Base-by-base conservation (phyloP, 2,888 invertebrate genomes). In the Rotaria magnacalcarata region DNA sequence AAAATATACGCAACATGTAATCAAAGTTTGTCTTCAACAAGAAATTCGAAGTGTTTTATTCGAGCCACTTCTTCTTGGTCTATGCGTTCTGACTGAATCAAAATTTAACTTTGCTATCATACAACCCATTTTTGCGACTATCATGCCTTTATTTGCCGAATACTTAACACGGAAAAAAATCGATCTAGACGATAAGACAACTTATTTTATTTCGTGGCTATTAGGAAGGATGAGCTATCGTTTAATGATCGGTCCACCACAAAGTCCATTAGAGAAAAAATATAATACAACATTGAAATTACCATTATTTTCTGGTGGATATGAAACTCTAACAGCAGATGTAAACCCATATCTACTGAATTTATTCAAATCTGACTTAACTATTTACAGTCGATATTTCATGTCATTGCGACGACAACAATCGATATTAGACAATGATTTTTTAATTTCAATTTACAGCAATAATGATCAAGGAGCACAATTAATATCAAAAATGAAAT, bases 401-500 rank as follows among this genome's bases (percentile, higher is more conserved):
- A 1, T 54, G 24, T 24, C 24, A 1, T 60, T 60, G 2, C 24
- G 24, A 60, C 14, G 54, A 54, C 54, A 24, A n/a, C 14, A 27
- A n/a, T 24, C 58, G n/a, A 24, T 11, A 60, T 8, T 56, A 11
- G 58, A 60, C 24, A 11, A 60, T 11, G 6, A 60, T 2, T 60
- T 60, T 27, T 60, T 60, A 60, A 60, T 60, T 24, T 27, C 27
- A 27, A 60, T 60, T 14, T 60, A 60, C 11, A 0, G 27, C 27
- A 27, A 60, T 60, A 60, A 1, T 11, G 58, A 60, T 60, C n/a
- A 27, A 60, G 58, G 58, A 14, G 58, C n/a, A 14, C 10, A 11
- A 60, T 60, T 60, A 60, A 60, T 60, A 60, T 27, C 58, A n/a
- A 60, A 60, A 60, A 60, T 60, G 27, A n/a, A 27, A 60, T 60